These are phyloP conservation scores for Episyrphus balteatus DNA, from an alignment of 1,140 invertebrate genomes.

Conservation along the genomic window DNA sequence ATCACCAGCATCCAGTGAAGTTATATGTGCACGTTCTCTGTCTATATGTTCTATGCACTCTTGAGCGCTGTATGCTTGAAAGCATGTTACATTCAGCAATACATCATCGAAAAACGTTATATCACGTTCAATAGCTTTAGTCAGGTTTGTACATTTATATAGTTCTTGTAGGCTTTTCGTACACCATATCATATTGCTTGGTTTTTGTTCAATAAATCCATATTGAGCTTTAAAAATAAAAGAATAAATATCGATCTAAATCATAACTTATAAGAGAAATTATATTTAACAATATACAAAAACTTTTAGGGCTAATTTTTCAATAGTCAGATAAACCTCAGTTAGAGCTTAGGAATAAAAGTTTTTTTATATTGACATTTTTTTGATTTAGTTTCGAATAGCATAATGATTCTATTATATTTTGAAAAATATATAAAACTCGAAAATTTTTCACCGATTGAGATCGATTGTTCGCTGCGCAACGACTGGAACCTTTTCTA, in stretches of 20 bases:
- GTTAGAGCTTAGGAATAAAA: no score
- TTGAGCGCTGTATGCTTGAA: constrained; percentile 60
- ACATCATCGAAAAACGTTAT: constrained; percentile 48
- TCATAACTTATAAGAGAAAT: no score
- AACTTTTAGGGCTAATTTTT: no score
- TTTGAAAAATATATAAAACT: no score
- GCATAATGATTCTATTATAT: no score
- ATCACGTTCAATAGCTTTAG: constrained; percentile 52
- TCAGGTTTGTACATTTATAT: constrained; percentile 63
- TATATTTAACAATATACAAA: no score
- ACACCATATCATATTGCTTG: constrained; percentile 51
- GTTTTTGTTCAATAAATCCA: constrained; percentile 24
- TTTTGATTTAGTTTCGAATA: no score
- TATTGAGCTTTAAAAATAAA: constrained; percentile 18
- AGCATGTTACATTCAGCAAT: constrained; percentile 52
- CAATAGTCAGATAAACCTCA: no score
- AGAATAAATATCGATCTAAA: background rate
- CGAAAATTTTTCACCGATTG: no score
- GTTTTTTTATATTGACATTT: no score
- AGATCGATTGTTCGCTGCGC: no score
- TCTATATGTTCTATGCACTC: constrained; percentile 73
- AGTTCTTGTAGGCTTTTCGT: constrained; percentile 61
- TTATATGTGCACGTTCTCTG: constrained; percentile 67
- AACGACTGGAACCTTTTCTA: no score
- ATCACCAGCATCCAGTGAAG: constrained; percentile 83